Evolutionary conservation across 2,797 vertebrate genomes (phyloP).

Genomic region (Aeoliscus strigatus): DNA sequence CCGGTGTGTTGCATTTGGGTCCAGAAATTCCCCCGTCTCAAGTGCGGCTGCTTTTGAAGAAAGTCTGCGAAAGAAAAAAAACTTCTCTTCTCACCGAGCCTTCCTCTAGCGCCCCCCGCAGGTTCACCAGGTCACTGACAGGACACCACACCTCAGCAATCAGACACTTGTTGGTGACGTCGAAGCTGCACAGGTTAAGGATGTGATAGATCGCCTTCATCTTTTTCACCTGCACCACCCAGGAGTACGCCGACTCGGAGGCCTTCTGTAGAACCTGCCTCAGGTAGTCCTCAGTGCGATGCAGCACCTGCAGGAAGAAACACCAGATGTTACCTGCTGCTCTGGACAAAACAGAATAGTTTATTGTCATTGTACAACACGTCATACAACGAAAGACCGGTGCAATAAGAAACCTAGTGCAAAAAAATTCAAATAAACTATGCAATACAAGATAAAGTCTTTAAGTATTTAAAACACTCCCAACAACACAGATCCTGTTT

Average conservation of each 20-base stretch:
- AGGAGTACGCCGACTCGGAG: slow-evolving; percentile 84
- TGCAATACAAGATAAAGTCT: too few relatives aligned
- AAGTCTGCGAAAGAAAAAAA: too few relatives aligned
- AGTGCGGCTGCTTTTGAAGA: too few relatives aligned
- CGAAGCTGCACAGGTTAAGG: slow-evolving; percentile 95
- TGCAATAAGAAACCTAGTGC: too few relatives aligned
- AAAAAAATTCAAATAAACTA: too few relatives aligned
- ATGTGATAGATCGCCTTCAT: slow-evolving; percentile 98
- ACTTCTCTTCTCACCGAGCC: slow-evolving; percentile 83
- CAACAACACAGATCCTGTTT: too few relatives aligned
- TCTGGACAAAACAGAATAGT: slow-evolving; percentile 14
- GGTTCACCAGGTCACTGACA: slow-evolving; percentile 80
- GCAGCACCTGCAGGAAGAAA: slow-evolving; percentile 79
- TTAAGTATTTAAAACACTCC: too few relatives aligned
- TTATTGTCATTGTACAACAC: too few relatives aligned
- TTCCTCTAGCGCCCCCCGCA: slow-evolving; percentile 86
- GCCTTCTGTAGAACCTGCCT: slow-evolving; percentile 92
- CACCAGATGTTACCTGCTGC: not conserved
- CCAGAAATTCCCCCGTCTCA: too few relatives aligned
- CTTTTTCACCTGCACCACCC: slow-evolving; percentile 91
- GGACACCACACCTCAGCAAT: slow-evolving; percentile 98
- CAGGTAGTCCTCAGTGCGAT: slow-evolving; percentile 93
- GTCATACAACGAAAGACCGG: too few relatives aligned
- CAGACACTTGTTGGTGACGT: slow-evolving; percentile 97
- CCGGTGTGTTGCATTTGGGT: too few relatives aligned